Evolutionary conservation across 2,113 vertebrate species (phyloP), one percentile per base, ranked within the genome.

Genomic region (Istiophorus platypterus): DNA sequence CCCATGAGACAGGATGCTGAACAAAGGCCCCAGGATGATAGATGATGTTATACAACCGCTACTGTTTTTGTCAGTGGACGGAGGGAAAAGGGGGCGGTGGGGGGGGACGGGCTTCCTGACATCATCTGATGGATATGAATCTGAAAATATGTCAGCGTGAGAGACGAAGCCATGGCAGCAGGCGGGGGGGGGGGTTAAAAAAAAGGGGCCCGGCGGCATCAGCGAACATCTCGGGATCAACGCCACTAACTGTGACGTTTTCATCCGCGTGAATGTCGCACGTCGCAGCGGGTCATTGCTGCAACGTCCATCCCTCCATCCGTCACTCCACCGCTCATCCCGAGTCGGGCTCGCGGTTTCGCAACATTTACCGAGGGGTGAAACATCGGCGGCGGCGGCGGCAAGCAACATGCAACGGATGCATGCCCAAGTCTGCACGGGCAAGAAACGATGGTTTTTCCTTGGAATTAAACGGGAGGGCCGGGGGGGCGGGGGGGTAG

Each of bases 21-120:
- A 92, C 91, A 92, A 92, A 90, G 86, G 83, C 87, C 70, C 68
- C 76, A 3, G 86, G 87, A 91, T 92, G 95, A 94, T 91, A 93
- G 92, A 95, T 92, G 91, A 87, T 88, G 91, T 92, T 83, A 86
- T 86, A 90, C 85, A 80, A 91, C 74, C 11, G 73, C 81, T 84
- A 87, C 59, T 85, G 86, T 84, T 88, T 92, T 87, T 88, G 91
- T 80, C 80, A 72, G 89, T 29, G 65, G 80, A 66, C 18, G 26
- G 22, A 26, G n/a, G n/a, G n/a, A n/a, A n/a, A n/a, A n/a, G n/a
- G n/a, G n/a, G n/a, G n/a, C 22, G 65, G 12, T 7, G 42, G 4
- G 34, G 72, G 39, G 64, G 75, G 78, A n/a, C n/a, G n/a, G 64
- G 67, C 4, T 57, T 59, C 39, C 75, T 86, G 89, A 92, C 88